Percentiles rank a stretch among this genome's conserved stretches.
These are phyloP conservation scores for Loripinus fragilis DNA, from an alignment of 2,888 invertebrate species.

Conservation along the genomic window DNA sequence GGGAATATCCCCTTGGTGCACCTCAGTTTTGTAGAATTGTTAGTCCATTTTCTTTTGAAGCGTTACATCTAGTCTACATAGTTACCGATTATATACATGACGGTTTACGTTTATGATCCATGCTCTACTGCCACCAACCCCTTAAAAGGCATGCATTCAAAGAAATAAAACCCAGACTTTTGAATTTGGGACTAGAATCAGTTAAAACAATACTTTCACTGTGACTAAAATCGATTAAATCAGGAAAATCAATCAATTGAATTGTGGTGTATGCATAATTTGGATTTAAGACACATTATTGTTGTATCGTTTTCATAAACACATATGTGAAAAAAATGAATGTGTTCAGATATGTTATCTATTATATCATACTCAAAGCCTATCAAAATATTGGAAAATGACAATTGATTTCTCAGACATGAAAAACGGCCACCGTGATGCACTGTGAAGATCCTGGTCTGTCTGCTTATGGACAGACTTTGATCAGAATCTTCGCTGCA, in stretches of 20 bases:
- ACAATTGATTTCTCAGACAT: neutral
- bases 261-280: neutral
- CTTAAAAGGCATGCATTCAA: neutral
- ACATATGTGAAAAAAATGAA: neutral
- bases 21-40: constrained; percentile 23
- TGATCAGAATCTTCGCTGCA: neutral
- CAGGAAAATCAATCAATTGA: neutral
- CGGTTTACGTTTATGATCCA: neutral
- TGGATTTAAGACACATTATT: neutral
- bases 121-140: constrained; percentile 10
- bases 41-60: constrained; percentile 21
- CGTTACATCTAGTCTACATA: neutral
- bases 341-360: neutral
- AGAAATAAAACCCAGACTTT: neutral
- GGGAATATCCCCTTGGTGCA: constrained; percentile 15
- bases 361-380: neutral
- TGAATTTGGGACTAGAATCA: neutral
- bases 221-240: neutral
- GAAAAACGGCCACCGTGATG: neutral
- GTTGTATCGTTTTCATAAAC: neutral
- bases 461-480: neutral
- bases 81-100: neutral
- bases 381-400: constrained; percentile 4
- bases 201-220: neutral
- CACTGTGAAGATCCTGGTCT: neutral